Percentiles rank a stretch among this genome's conserved stretches.
These are phyloP conservation scores for Phataginus tetradactyla DNA, from an alignment of 2,797 vertebrate species.

Conservation along the genomic window DNA sequence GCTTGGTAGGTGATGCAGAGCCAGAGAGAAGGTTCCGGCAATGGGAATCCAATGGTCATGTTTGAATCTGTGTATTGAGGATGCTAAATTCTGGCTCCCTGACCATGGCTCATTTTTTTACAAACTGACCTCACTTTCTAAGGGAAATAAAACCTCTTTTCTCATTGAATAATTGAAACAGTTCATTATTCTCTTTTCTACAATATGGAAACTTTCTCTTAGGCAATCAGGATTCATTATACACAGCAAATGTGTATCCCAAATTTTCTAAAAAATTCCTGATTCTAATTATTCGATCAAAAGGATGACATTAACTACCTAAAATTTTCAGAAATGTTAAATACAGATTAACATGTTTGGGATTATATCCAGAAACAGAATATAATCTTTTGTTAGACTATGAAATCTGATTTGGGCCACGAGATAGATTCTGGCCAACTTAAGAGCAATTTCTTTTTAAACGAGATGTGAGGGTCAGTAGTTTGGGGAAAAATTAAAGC, in stretches of 20 bases:
- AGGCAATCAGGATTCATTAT: neutral
- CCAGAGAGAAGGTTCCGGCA: neutral
- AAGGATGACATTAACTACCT: neutral
- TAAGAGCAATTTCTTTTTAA: neutral
- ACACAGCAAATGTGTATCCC: neutral
- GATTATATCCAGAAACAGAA: neutral
- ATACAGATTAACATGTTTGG: neutral
- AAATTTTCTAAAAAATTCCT: neutral
- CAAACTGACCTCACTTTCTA: neutral
- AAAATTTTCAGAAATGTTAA: neutral
- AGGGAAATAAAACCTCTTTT: neutral
- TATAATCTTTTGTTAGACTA: neutral
- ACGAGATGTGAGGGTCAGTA: neutral
- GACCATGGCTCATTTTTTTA: neutral
- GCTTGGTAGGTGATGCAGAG: too few species aligned
- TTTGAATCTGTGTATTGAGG: neutral
- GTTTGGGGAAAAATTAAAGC: neutral
- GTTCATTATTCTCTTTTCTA: neutral
- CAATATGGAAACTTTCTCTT: neutral
- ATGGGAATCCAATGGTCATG: neutral
- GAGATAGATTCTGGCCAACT: neutral
- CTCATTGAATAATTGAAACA: neutral
- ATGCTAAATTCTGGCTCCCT: neutral
- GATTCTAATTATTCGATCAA: neutral
- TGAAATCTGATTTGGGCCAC: neutral